These are phyloP conservation scores for Oreochromis spilurus DNA, from an alignment of 2,113 vertebrate species.

Conservation along the genomic window DNA sequence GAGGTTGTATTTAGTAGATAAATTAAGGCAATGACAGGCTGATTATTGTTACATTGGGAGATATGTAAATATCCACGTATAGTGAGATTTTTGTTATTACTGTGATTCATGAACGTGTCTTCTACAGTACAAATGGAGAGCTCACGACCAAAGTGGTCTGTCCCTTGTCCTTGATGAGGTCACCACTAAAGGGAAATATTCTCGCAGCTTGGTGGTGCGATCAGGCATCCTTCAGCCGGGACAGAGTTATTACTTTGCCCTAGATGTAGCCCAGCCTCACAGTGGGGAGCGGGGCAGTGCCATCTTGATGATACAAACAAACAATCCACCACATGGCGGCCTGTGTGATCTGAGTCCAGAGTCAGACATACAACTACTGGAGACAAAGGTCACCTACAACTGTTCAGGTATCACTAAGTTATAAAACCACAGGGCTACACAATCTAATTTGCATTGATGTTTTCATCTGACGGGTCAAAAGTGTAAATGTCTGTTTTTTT, in stretches of 20 bases:
- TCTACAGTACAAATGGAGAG: slow-evolving; percentile 73
- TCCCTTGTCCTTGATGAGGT: slow-evolving; percentile 56
- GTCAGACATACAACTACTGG: slow-evolving; percentile 55
- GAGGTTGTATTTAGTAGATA: not conserved
- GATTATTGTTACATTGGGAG: not conserved
- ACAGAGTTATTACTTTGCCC: slow-evolving; percentile 68
- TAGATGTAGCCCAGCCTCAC: slow-evolving; percentile 59
- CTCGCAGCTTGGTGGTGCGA: slow-evolving; percentile 58
- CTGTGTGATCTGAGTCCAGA: slow-evolving; percentile 64
- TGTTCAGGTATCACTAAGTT: slow-evolving; percentile 68
- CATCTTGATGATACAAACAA: slow-evolving; percentile 46
- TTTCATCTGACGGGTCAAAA: not conserved
- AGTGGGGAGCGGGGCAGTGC: slow-evolving; percentile 59
- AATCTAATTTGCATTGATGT: not conserved
- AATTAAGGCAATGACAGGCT: not conserved
- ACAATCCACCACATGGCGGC: slow-evolving; percentile 65
- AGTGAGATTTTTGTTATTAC: not conserved
- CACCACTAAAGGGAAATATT: slow-evolving; percentile 52
- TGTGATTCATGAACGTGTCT: not conserved
- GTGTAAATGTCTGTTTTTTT: not conserved
- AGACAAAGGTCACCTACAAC: slow-evolving; percentile 67
- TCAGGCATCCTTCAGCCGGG: slow-evolving; percentile 53
- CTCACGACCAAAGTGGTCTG: slow-evolving; percentile 44
- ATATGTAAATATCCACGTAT: not conserved
- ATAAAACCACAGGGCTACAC: not conserved